These are phyloP conservation scores for Pteria penguin DNA, from an alignment of 2,888 invertebrate species.

Conservation along the genomic window DNA sequence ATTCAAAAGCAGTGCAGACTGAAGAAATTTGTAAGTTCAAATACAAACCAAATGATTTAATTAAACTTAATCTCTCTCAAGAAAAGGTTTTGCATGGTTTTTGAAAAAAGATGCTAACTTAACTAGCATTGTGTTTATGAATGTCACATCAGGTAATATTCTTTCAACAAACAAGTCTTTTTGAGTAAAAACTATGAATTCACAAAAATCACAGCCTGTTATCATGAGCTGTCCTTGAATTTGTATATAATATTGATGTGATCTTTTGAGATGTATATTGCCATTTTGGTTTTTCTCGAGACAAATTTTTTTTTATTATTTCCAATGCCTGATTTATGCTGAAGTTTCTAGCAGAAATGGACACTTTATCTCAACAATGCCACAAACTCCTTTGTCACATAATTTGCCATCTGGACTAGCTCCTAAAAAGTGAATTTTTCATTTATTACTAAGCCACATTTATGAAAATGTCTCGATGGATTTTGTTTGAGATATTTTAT, in stretches of 20 bases:
- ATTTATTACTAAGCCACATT: conserved; percentile 43
- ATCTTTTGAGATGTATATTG: conserved; percentile 21
- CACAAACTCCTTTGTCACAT: conserved; percentile 37
- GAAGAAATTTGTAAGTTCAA: no score
- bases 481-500: conserved; percentile 31
- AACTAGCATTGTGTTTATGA: conserved; percentile 28
- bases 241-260: conserved; percentile 37
- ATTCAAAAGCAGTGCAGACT: no score
- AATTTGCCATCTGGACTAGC: conserved; percentile 44
- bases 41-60: no score
- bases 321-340: conserved; percentile 28
- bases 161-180: conserved; percentile 27
- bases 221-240: conserved; percentile 44
- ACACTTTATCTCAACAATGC: conserved; percentile 46
- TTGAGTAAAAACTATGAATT: conserved; percentile 41
- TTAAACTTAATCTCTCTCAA: no score
- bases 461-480: no score
- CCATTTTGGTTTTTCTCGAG: conserved; percentile 2
- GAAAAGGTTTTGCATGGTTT: no score
- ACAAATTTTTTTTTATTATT: conserved; percentile 20
- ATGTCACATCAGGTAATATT: conserved; percentile 32
- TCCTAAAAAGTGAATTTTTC: conserved; percentile 39
- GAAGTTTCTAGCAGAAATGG: conserved; percentile 41
- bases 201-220: conserved; percentile 39
- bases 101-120: no score